Conservation (phyloP, 2,888 invertebrate genomes). For the Hypena proboscidalis region DNA sequence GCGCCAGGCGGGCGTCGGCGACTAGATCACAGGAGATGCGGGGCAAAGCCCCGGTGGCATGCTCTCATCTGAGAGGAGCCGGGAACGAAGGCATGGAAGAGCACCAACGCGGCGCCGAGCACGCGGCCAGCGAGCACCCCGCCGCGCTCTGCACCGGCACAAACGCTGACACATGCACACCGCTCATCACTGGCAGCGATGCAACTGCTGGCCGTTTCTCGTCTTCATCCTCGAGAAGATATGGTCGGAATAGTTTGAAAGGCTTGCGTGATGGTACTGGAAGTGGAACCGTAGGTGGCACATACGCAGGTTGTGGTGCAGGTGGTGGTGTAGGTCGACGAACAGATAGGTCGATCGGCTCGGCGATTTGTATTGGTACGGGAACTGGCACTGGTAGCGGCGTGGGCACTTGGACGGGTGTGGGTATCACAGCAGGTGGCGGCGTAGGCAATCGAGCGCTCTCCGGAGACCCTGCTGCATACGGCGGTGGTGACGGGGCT, state of each 20-base stretch:
- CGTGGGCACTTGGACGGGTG: conserved; percentile 51
- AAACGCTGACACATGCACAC: conserved; percentile 77
- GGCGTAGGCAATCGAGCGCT: conserved; percentile 78
- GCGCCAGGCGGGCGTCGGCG: conserved; percentile 81
- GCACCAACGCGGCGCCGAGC: conserved; percentile 86
- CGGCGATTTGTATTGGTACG: conserved; percentile 55
- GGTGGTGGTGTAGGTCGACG: conserved; percentile 70
- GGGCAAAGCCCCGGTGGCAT: conserved; percentile 70
- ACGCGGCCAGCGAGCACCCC: conserved; percentile 69
- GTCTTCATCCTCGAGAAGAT: conserved; percentile 88
- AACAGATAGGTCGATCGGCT: conserved; percentile 73
- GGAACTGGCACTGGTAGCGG: conserved; percentile 55
- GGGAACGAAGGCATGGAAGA: conserved; percentile 86
- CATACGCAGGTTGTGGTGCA: conserved; percentile 55
- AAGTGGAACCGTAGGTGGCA: conserved; percentile 57
- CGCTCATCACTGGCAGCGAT: conserved; percentile 66
- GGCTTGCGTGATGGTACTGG: conserved; percentile 83
- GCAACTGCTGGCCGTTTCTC: conserved; percentile 70
- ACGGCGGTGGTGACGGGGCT: conserved; percentile 79
- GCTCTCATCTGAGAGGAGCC: conserved; percentile 78
- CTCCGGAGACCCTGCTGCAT: conserved; percentile 74
- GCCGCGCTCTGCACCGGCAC: conserved; percentile 77
- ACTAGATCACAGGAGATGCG: conserved; percentile 81
- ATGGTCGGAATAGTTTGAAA: conserved; percentile 91
- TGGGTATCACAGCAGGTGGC: conserved; percentile 55